phyloP scores from a whole-genome alignment of 2,113 vertebrate genomes.

The Pseudolaguvia tuberculata region DNA sequence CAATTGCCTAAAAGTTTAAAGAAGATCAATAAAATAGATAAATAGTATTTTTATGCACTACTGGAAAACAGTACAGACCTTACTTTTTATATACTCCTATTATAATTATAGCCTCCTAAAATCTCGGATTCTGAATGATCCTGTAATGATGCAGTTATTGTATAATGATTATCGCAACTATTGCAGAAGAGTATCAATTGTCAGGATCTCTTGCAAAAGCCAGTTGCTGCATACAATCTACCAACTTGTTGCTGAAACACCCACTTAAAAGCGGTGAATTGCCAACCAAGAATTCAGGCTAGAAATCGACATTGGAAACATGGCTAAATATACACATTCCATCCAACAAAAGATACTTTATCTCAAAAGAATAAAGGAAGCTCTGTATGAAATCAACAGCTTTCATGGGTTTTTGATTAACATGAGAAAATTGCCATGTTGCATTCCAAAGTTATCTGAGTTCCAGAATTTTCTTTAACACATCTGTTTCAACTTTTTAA shows the following conservation, averaged over 20 bases:
- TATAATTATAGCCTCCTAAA: neutral
- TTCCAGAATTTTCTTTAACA: constrained; percentile 20
- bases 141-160: neutral
- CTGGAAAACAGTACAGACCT: too few species aligned
- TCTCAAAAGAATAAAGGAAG: constrained; percentile 52
- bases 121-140: neutral
- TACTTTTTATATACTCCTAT: too few species aligned
- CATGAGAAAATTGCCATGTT: constrained; percentile 41
- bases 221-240: neutral
- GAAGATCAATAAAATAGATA: too few species aligned
- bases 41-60: neutral
- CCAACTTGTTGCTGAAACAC: constrained; percentile 26
- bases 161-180: neutral
- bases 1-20: too few species aligned
- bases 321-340: constrained; percentile 50
- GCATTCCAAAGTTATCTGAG: constrained; percentile 33
- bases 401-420: constrained; percentile 60
- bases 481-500: constrained; percentile 36
- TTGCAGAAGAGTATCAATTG: neutral
- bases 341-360: constrained; percentile 57
- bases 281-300: constrained; percentile 26
- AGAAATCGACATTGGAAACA: constrained; percentile 41
- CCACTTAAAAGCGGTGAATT: constrained; percentile 25
- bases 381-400: constrained; percentile 58
- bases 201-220: neutral